Evolutionary conservation across 2,888 invertebrate genomes (phyloP).

Genomic region (Apoderus coryli): DNA sequence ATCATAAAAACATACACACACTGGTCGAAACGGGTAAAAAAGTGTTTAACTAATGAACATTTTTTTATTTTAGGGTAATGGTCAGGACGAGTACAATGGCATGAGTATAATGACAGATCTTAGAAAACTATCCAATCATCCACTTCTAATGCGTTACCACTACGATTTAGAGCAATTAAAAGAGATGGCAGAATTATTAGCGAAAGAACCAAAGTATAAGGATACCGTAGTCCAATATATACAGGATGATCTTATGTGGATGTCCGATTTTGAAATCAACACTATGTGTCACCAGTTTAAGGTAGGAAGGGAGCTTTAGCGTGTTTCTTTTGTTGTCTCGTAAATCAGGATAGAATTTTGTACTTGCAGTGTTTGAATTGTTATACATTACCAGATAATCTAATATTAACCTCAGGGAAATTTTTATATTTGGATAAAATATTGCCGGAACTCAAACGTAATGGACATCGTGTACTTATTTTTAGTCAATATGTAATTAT

Average conservation of each 20-base stretch:
- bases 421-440: constrained; percentile 64
- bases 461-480: constrained; percentile 71
- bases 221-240: constrained; percentile 66
- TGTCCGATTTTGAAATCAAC: constrained; percentile 88
- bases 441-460: constrained; percentile 55
- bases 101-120: constrained; percentile 85
- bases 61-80: constrained; percentile 8
- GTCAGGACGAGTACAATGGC: constrained; percentile 36
- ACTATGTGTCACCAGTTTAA: constrained; percentile 54
- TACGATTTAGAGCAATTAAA: constrained; percentile 48
- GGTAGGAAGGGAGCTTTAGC: too few species aligned
- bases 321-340: too few species aligned
- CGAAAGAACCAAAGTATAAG: constrained; percentile 52
- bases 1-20: too few species aligned
- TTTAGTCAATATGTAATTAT: constrained; percentile 97
- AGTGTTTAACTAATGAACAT: too few species aligned
- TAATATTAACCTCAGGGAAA: constrained; percentile 78
- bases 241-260: constrained; percentile 71
- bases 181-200: constrained; percentile 55
- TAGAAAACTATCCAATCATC: constrained; percentile 89
- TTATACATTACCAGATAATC: constrained; percentile 47
- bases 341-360: too few species aligned
- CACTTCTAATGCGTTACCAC: constrained; percentile 63
- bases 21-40: too few species aligned
- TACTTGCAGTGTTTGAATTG: constrained; percentile 43